These are phyloP conservation scores for Tetheella fluctuosa DNA, from an alignment of 2,888 invertebrate genomes.

Conservation along the genomic window DNA sequence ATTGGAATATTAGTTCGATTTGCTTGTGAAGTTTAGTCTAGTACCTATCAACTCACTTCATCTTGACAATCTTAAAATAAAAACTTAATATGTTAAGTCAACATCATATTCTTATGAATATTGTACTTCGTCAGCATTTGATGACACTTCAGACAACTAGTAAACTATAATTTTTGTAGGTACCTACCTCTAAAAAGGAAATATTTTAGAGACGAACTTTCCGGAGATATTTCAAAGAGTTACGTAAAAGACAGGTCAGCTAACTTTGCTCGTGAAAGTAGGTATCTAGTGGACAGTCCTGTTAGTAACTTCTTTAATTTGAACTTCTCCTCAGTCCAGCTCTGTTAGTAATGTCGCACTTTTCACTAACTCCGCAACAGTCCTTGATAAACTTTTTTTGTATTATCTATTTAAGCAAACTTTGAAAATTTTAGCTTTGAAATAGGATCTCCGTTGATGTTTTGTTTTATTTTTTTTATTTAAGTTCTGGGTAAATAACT, in stretches of 20 bases:
- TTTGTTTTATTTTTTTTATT: neutral
- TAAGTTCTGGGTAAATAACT: neutral
- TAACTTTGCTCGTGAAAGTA: slow-evolving; percentile 14
- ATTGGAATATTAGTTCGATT: no score
- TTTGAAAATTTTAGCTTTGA: neutral
- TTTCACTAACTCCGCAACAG: slow-evolving; percentile 25
- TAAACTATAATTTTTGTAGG: neutral
- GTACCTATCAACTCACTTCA: no score
- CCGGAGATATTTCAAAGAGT: slow-evolving; percentile 6
- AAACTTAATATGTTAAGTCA: no score
- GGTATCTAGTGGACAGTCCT: slow-evolving; percentile 9
- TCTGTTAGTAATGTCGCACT: slow-evolving; percentile 18
- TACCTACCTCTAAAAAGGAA: neutral
- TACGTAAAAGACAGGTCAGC: slow-evolving; percentile 15
- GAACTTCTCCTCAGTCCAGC: slow-evolving; percentile 24
- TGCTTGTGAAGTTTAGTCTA: no score
- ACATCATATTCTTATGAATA: no score
- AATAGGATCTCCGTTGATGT: neutral
- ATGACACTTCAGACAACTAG: neutral
- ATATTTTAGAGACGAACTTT: neutral
- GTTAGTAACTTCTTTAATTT: slow-evolving; percentile 41
- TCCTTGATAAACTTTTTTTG: slow-evolving; percentile 32
- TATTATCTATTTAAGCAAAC: slow-evolving; percentile 19
- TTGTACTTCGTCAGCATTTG: no score
- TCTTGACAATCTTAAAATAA: no score